phyloP scores from a whole-genome alignment of 37 sponge, comb jelly and placozoan genomes.

The Eunapius fragilis region DNA sequence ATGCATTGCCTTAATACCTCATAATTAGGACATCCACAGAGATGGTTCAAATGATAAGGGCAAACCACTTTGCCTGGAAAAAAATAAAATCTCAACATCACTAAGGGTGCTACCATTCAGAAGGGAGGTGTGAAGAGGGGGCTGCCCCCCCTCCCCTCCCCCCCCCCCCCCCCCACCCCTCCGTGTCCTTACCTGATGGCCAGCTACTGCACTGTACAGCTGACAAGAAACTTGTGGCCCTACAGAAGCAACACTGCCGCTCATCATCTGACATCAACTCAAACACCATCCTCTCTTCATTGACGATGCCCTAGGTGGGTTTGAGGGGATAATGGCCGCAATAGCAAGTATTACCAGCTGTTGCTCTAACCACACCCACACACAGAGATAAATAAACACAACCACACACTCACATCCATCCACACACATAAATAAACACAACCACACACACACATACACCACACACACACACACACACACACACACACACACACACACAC shows the following conservation, averaged over 20 bases:
- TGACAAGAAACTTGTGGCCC: slow-evolving; percentile 81
- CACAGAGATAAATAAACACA: no score
- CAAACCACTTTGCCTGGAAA: slow-evolving; percentile 33
- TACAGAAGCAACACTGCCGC: slow-evolving; percentile 84
- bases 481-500: slow-evolving; percentile 8
- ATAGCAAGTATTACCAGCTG: neutral
- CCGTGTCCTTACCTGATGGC: slow-evolving; percentile 50
- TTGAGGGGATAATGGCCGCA: neutral
- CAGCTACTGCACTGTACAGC: slow-evolving; percentile 80
- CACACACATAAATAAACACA: no score
- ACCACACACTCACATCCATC: no score
- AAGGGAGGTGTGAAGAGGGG: neutral
- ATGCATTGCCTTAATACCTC: slow-evolving; percentile 18
- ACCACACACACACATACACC: no score
- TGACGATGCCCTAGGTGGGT: slow-evolving; percentile 40
- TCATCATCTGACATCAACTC: slow-evolving; percentile 80
- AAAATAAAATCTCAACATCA: neutral
- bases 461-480: neutral
- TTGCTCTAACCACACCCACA: neutral
- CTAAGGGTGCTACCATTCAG: neutral
- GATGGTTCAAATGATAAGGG: slow-evolving; percentile 14
- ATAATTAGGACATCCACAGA: slow-evolving; percentile 36
- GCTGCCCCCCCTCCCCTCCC: no score
- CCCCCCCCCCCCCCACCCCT: no score
- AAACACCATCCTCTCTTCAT: slow-evolving; percentile 46